Conservation (phyloP, 2,888 invertebrate species). For the Ichneumoninae sp. region DNA sequence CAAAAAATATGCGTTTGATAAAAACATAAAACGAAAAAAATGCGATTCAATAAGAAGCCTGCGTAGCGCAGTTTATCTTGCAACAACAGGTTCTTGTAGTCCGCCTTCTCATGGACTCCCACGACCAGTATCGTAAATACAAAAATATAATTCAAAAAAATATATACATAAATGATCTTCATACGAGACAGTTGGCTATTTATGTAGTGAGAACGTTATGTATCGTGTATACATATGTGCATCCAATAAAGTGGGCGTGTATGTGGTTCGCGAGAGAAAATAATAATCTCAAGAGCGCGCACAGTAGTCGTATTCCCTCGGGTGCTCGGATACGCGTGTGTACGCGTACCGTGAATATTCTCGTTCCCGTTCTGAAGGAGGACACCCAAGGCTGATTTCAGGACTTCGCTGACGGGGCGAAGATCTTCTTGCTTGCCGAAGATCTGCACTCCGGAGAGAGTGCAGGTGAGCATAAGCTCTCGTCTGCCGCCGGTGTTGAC, state of each 20-base stretch:
- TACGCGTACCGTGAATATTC: slow-evolving; percentile 13
- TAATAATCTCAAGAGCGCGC: slow-evolving; percentile 41
- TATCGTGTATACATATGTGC: not conserved
- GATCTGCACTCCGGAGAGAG: slow-evolving; percentile 52
- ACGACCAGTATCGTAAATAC: not conserved
- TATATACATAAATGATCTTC: not conserved
- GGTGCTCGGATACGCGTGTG: slow-evolving; percentile 14
- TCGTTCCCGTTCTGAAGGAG: slow-evolving; percentile 50
- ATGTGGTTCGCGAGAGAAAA: slow-evolving; percentile 35
- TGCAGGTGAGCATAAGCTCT: slow-evolving; percentile 62
- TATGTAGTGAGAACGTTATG: not conserved
- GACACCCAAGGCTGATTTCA: slow-evolving; percentile 47
- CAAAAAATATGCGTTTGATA: not conserved
- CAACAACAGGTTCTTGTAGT: not conserved
- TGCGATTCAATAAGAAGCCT: not conserved
- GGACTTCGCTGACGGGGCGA: slow-evolving; percentile 23
- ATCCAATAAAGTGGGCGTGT: slow-evolving; percentile 2
- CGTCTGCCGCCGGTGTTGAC: slow-evolving; percentile 59
- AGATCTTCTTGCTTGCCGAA: slow-evolving; percentile 47
- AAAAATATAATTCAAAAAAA: not conserved
- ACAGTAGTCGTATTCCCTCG: slow-evolving; percentile 49
- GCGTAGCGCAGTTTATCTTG: not conserved
- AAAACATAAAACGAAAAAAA: not conserved
- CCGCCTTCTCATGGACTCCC: not conserved
- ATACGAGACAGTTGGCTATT: not conserved